These are phyloP conservation scores for Phrynosoma platyrhinos DNA, from an alignment of 2,113 vertebrate species.

Conservation along the genomic window DNA sequence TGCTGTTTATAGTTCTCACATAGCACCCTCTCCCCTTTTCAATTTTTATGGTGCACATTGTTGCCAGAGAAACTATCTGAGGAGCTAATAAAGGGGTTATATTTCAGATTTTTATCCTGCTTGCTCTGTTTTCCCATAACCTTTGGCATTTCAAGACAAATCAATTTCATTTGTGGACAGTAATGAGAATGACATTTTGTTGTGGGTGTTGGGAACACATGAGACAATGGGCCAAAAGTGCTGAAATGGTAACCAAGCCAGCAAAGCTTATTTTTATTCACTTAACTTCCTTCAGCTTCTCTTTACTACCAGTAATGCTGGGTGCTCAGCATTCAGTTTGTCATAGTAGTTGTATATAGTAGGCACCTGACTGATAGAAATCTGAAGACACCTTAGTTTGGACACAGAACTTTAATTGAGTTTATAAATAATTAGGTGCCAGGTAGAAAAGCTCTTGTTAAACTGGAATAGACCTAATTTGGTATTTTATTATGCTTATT, in stretches of 20 bases:
- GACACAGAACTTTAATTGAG: too few species aligned
- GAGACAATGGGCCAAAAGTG: background rate
- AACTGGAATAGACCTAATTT: background rate
- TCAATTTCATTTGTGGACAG: background rate
- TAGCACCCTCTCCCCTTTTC: background rate
- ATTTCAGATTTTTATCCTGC: background rate
- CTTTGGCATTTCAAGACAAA: background rate
- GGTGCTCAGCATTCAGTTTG: accelerated
- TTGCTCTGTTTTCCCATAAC: slow-evolving; percentile 19
- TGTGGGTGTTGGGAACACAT: background rate
- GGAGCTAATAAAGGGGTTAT: slow-evolving; percentile 16
- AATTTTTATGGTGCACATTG: slow-evolving; percentile 7
- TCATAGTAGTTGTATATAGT: slow-evolving; percentile 12
- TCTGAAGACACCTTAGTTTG: background rate
- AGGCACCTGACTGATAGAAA: background rate
- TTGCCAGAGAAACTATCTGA: slow-evolving; percentile 1
- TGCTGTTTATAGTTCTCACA: background rate
- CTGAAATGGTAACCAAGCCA: background rate
- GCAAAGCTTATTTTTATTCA: background rate
- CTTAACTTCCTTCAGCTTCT: background rate
- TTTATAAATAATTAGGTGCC: background rate
- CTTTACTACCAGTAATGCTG: background rate
- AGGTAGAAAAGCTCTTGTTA: background rate
- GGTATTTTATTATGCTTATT: background rate
- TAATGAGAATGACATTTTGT: background rate